Conservation (phyloP, 2,113 vertebrate species). For the Tupaia chinensis region DNA sequence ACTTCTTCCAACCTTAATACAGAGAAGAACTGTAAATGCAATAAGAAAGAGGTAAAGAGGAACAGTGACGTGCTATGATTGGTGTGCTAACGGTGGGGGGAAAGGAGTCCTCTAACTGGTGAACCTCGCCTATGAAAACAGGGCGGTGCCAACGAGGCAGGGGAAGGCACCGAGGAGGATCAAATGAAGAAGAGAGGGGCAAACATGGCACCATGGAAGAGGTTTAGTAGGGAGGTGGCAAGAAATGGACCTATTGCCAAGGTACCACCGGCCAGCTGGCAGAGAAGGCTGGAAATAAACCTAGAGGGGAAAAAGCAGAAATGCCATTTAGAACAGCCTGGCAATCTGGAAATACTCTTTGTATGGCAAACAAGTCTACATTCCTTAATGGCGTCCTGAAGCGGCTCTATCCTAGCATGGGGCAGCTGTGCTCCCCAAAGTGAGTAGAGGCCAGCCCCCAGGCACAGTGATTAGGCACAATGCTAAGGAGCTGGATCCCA, state of each 20-base stretch:
- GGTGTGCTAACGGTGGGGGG: neutral
- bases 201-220: neutral
- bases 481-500: too few relatives aligned
- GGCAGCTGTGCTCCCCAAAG: neutral
- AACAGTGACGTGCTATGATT: neutral
- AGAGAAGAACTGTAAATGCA: conserved; percentile 8
- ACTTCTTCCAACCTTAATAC: neutral
- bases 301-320: neutral
- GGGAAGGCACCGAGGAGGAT: neutral
- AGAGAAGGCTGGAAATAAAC: neutral
- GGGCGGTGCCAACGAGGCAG: neutral
- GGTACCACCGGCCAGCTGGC: neutral
- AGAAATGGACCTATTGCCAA: neutral
- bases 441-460: neutral
- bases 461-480: too few relatives aligned
- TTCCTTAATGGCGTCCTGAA: neutral
- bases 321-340: neutral
- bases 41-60: neutral
- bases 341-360: neutral
- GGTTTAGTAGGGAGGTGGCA: neutral
- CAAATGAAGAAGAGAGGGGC: neutral
- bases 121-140: neutral
- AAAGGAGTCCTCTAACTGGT: neutral
- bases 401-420: neutral
- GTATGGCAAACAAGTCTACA: neutral